A percentile compares a stretch with the other conserved stretches of the same genome.
These are phyloP conservation scores for Gasterosteus aculeatus DNA, from an alignment of 2,113 vertebrate genomes.

Conservation along the genomic window DNA sequence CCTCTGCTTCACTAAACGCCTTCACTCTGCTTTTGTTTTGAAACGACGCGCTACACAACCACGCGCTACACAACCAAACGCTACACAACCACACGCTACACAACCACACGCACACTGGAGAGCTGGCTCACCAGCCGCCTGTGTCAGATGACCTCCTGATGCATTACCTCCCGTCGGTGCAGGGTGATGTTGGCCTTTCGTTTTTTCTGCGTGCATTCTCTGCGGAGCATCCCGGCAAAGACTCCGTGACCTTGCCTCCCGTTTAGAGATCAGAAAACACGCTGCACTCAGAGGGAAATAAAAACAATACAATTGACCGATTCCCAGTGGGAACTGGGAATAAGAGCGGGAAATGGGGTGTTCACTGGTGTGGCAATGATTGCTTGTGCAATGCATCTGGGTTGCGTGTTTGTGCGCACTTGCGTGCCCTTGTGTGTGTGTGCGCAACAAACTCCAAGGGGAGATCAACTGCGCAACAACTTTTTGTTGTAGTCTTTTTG, in stretches of 20 bases:
- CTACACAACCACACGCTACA: not conserved
- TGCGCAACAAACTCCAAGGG: conserved; percentile 6
- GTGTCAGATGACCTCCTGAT: conserved; percentile 69
- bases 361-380: conserved; percentile 38
- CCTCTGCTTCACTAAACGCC: conserved; percentile 46
- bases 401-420: conserved; percentile 1
- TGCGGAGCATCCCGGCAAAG: conserved; percentile 49
- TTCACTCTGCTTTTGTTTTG: conserved; percentile 9
- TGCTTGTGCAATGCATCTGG: not conserved
- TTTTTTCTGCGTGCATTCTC: conserved; percentile 48
- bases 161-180: conserved; percentile 55
- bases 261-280: conserved; percentile 29
- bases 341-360: conserved; percentile 44
- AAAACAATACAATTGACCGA: conserved; percentile 24
- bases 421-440: not conserved
- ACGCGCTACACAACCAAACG: conserved; percentile 9
- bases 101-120: not conserved
- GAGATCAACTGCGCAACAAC: not conserved
- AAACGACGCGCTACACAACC: conserved; percentile 1
- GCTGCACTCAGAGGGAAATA: not conserved
- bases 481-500: conserved; percentile 9
- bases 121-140: conserved; percentile 11
- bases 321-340: conserved; percentile 42
- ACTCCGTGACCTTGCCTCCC: conserved; percentile 58
- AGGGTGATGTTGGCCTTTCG: conserved; percentile 52